These are phyloP conservation scores for Aurelia coerulea DNA, from an alignment of 30 jellyfish, hydroid and myxozoan genomes.

Conservation along the genomic window DNA sequence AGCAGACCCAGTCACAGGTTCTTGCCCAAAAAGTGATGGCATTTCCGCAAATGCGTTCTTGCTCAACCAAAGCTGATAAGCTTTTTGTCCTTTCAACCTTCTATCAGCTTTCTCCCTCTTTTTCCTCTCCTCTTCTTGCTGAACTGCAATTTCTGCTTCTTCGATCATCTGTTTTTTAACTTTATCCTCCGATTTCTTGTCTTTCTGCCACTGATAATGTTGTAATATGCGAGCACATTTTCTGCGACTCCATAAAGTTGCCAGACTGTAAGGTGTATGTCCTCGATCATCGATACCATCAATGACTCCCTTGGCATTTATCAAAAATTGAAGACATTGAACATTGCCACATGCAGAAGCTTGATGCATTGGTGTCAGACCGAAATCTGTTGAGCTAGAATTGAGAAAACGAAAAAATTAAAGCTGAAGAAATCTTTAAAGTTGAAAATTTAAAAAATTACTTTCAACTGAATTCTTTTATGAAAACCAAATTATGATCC, in stretches of 20 bases:
- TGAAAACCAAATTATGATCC: background rate
- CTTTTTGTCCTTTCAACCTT: constrained; percentile 67
- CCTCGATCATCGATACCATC: constrained; percentile 57
- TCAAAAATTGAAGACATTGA: constrained; percentile 40
- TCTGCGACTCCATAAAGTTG: constrained; percentile 63
- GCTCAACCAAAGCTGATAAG: constrained; percentile 63
- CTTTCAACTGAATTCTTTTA: background rate
- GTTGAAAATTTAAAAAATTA: too few relatives aligned
- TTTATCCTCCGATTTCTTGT: constrained; percentile 43
- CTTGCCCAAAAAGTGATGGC: constrained; percentile 56
- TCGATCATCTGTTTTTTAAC: constrained; percentile 15
- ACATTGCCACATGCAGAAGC: constrained; percentile 82
- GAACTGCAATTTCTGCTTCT: constrained; percentile 29
- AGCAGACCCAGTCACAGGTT: constrained; percentile 18
- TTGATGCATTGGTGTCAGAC: constrained; percentile 81
- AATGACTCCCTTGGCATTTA: constrained; percentile 40
- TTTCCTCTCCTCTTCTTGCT: constrained; percentile 23
- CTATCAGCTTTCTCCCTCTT: constrained; percentile 44
- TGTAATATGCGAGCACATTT: constrained; percentile 63
- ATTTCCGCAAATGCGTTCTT: constrained; percentile 41
- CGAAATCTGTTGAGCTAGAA: constrained; percentile 43
- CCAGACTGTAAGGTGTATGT: constrained; percentile 63
- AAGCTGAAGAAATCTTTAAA: background rate
- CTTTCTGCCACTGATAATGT: constrained; percentile 65
- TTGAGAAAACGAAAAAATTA: background rate